These are phyloP conservation scores for Elgaria multicarinata DNA, from an alignment of 2,113 vertebrate genomes.

Conservation along the genomic window DNA sequence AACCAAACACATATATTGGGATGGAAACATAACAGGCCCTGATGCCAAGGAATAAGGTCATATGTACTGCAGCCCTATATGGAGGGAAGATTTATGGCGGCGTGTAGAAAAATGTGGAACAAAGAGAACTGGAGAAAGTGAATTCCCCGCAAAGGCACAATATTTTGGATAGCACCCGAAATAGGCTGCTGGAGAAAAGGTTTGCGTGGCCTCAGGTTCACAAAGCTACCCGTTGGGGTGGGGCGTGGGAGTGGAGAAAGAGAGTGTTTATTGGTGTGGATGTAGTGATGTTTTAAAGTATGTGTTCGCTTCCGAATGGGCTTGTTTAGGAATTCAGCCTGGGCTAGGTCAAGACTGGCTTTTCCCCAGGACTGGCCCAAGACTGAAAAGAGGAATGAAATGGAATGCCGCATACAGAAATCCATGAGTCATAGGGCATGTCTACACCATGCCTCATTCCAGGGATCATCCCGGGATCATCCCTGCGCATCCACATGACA, in stretches of 20 bases:
- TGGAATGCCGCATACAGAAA: background rate
- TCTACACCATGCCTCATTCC: too few species aligned
- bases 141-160: slow-evolving; percentile 4
- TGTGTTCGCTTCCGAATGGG: background rate
- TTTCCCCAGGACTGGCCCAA: too few species aligned
- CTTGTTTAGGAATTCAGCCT: background rate
- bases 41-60: slow-evolving; percentile 63
- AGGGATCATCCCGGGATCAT: too few species aligned
- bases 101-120: slow-evolving; percentile 22
- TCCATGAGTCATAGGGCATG: too few species aligned
- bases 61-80: slow-evolving; percentile 39
- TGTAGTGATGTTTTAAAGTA: too few species aligned
- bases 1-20: slow-evolving; percentile 52
- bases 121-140: background rate
- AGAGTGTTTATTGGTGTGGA: background rate
- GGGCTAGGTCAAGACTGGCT: background rate
- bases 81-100: slow-evolving; percentile 32
- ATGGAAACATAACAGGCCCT: slow-evolving; percentile 57
- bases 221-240: background rate
- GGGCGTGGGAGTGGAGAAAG: too few species aligned
- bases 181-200: background rate
- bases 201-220: background rate
- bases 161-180: slow-evolving; percentile 32
- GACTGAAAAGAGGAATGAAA: background rate
- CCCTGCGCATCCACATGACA: too few species aligned